Conservation (phyloP, 2,113 vertebrate species). For the Dendrocopos noguchii region DNA sequence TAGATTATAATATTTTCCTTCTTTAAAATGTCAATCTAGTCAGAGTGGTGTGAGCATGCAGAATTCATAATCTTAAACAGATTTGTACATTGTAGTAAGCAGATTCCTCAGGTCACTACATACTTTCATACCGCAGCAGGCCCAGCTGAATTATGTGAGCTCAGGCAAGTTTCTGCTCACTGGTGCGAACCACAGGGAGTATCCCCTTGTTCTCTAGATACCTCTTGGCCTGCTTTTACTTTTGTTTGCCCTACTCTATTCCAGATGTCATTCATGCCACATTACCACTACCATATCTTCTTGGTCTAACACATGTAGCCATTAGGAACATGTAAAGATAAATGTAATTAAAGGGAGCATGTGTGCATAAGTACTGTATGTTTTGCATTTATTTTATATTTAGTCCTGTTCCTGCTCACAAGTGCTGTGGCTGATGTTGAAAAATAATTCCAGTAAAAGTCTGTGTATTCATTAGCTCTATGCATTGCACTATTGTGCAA, state of each 20-base stretch:
- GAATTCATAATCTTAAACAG: constrained; percentile 59
- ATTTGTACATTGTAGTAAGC: constrained; percentile 41
- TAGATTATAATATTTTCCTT: constrained; percentile 36
- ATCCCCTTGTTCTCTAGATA: constrained; percentile 43
- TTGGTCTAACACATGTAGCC: neutral
- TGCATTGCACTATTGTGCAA: neutral
- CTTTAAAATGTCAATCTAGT: constrained; percentile 44
- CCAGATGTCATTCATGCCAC: constrained; percentile 40
- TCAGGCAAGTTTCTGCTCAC: neutral
- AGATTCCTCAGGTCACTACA: constrained; percentile 48
- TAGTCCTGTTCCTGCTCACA: neutral
- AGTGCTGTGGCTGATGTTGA: neutral
- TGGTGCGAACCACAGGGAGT: constrained; percentile 37
- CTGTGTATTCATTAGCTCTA: neutral
- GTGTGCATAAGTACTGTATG: neutral
- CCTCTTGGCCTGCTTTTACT: constrained; percentile 28
- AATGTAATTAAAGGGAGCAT: neutral
- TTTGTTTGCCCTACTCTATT: constrained; percentile 27
- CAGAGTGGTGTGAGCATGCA: neutral
- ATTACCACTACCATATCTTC: constrained; percentile 1
- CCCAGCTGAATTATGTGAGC: constrained; percentile 39
- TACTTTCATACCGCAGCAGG: constrained; percentile 10
- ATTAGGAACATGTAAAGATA: neutral
- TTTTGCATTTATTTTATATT: constrained; percentile 11
- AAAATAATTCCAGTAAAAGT: neutral